These are phyloP conservation scores for Dryobates pubescens DNA, from an alignment of 2,797 vertebrate species.

Conservation along the genomic window DNA sequence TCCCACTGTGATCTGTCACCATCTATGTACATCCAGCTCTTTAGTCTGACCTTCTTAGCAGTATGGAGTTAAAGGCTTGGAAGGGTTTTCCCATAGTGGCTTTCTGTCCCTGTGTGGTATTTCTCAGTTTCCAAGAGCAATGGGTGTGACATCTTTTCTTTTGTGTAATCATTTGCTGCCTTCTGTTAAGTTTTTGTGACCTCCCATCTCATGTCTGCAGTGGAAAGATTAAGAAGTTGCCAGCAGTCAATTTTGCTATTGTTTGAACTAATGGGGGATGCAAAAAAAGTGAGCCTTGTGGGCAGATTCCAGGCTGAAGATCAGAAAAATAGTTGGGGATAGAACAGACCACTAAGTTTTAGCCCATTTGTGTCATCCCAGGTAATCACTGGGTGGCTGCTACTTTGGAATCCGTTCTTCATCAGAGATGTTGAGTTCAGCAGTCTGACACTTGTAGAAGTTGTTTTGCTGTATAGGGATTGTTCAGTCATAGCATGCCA, in stretches of 20 bases:
- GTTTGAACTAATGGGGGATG: not conserved
- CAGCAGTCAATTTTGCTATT: not conserved
- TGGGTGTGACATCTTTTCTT: conserved; percentile 36
- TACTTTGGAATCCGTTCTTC: not conserved
- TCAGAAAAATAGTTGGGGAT: not conserved
- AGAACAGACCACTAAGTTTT: not conserved
- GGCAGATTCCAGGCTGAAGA: not conserved
- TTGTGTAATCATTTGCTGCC: conserved; percentile 26
- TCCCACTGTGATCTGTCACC: not conserved
- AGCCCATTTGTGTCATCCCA: not conserved
- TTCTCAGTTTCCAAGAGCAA: not conserved
- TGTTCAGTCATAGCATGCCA: not conserved
- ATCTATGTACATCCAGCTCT: not conserved
- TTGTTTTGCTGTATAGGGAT: not conserved
- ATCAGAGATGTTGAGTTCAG: not conserved
- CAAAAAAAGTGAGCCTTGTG: not conserved
- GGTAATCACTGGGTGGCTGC: not conserved
- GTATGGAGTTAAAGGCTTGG: not conserved
- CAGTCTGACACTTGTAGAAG: not conserved
- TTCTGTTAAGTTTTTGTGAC: conserved; percentile 1
- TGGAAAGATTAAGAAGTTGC: conserved; percentile 7
- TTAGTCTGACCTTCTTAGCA: not conserved
- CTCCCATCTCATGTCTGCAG: not conserved
- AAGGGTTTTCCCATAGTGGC: not conserved
- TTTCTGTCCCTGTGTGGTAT: not conserved